Percentiles rank a stretch among this genome's conserved stretches.
Conservation (phyloP, 2,113 vertebrate species). For the Thamnaconus septentrionalis region DNA sequence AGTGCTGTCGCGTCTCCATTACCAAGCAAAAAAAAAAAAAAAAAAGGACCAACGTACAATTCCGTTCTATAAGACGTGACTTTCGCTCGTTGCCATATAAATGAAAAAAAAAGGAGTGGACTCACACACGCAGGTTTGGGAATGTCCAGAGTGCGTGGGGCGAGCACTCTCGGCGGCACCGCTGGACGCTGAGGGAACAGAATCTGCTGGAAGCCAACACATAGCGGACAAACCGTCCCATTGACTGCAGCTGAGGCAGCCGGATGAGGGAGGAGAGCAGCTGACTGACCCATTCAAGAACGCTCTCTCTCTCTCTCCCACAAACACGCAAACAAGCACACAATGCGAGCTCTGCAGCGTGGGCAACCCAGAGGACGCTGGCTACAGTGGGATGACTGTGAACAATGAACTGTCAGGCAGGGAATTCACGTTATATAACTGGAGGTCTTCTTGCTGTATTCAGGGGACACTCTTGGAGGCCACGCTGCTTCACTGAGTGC, state of each 20-base stretch:
- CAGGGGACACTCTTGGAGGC: neutral
- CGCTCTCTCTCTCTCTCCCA: neutral
- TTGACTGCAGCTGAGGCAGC: neutral
- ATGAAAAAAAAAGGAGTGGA: too few species aligned
- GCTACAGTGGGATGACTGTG: neutral
- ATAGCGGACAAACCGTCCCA: neutral
- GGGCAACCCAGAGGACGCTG: too few species aligned
- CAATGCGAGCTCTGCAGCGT: neutral
- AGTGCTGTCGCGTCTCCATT: too few species aligned
- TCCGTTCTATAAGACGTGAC: too few species aligned
- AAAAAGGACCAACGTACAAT: too few species aligned
- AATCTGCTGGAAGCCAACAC: neutral
- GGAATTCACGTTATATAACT: neutral
- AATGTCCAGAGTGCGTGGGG: neutral
- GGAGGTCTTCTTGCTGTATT: neutral
- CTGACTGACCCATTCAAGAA: conserved; percentile 13
- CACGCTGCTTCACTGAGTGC: neutral
- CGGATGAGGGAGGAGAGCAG: conserved; percentile 6
- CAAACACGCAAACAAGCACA: conserved; percentile 1
- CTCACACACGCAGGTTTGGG: neutral
- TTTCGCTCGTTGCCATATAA: too few species aligned
- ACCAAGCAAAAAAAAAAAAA: too few species aligned
- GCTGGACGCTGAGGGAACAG: neutral
- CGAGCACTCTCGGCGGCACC: neutral
- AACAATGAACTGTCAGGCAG: conserved; percentile 3